Percentiles rank a stretch among this genome's conserved stretches.
Evolutionary conservation across 1,140 invertebrate species (phyloP).

Genomic region (Panagrolaimus sp.): DNA sequence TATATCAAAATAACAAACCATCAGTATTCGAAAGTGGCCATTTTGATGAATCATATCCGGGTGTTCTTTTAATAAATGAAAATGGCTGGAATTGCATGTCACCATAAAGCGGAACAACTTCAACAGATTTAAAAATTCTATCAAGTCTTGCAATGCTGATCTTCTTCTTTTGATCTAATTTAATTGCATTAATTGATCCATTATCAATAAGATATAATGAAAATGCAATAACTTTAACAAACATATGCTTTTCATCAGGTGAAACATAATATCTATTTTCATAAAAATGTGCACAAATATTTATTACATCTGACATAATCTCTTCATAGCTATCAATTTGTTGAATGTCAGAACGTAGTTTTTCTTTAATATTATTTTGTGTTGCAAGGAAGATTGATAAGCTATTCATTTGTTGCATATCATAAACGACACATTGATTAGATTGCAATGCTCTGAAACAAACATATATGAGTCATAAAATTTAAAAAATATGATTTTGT

Average conservation of each 20-base stretch:
- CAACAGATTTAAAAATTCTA: conserved; percentile 89
- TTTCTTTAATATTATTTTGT: conserved; percentile 94
- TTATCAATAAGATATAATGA: conserved; percentile 93
- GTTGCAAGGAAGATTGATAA: conserved; percentile 98
- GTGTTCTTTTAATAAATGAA: conserved; percentile 81
- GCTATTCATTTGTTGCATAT: conserved; percentile 79
- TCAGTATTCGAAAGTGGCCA: conserved; percentile 81
- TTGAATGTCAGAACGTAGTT: conserved; percentile 82
- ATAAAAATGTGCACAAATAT: conserved; percentile 95
- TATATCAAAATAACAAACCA: conserved; percentile 70
- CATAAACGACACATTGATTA: conserved; percentile 72
- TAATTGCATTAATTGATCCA: conserved; percentile 85
- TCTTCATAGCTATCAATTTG: conserved; percentile 79
- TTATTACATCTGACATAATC: conserved; percentile 87
- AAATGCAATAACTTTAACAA: conserved; percentile 98
- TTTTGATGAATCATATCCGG: conserved; percentile 73
- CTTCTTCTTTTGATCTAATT: conserved; percentile 92
- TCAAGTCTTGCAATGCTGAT: conserved; percentile 89
- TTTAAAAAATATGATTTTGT: background rate
- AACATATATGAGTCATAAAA: conserved; percentile 1
- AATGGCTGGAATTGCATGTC: conserved; percentile 99
- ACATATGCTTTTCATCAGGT: conserved; percentile 95
- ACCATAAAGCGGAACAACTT: conserved; percentile 95
- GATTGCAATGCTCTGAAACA: conserved; percentile 80
- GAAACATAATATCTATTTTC: conserved; percentile 94